These are phyloP conservation scores for Protaetia brevitarsis DNA, from an alignment of 1,140 invertebrate genomes.

Conservation along the genomic window DNA sequence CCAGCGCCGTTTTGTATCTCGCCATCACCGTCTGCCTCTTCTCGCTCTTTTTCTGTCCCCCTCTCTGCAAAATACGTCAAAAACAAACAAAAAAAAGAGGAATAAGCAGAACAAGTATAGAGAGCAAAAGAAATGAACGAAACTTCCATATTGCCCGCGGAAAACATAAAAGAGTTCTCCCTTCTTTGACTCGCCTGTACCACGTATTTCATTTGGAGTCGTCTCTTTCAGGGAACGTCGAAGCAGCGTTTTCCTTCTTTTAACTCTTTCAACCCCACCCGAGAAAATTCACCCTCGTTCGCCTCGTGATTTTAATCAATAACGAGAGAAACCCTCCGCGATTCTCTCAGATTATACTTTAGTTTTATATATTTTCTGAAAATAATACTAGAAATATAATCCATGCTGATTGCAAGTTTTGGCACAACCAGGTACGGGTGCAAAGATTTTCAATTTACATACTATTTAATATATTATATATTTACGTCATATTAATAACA, in stretches of 20 bases:
- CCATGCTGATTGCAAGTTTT: background rate
- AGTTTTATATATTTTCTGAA: constrained; percentile 19
- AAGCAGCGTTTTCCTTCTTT: constrained; percentile 26
- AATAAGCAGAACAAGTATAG: background rate
- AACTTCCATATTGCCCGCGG: constrained; percentile 14
- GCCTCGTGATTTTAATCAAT: constrained; percentile 28
- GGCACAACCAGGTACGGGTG: background rate
- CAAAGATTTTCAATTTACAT: background rate
- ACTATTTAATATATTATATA: background rate
- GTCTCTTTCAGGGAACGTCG: constrained; percentile 11
- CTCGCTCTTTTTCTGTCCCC: too few species aligned
- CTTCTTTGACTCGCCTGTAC: constrained; percentile 8
- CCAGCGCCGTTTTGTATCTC: background rate
- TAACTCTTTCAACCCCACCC: constrained; percentile 30
- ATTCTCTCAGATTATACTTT: constrained; percentile 23
- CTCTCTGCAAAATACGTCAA: background rate
- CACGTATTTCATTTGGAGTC: constrained; percentile 14
- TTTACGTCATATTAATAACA: background rate
- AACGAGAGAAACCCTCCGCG: constrained; percentile 22
- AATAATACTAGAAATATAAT: constrained; percentile 12
- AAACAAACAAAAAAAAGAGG: background rate
- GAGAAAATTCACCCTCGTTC: constrained; percentile 15
- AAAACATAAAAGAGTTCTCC: constrained; percentile 17
- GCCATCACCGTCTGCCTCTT: background rate
- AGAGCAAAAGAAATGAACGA: constrained; percentile 9